Evolutionary conservation across 1,140 invertebrate genomes (phyloP), one percentile per base, ranked within the genome.

Genomic region (Hypothenemus hampei): DNA sequence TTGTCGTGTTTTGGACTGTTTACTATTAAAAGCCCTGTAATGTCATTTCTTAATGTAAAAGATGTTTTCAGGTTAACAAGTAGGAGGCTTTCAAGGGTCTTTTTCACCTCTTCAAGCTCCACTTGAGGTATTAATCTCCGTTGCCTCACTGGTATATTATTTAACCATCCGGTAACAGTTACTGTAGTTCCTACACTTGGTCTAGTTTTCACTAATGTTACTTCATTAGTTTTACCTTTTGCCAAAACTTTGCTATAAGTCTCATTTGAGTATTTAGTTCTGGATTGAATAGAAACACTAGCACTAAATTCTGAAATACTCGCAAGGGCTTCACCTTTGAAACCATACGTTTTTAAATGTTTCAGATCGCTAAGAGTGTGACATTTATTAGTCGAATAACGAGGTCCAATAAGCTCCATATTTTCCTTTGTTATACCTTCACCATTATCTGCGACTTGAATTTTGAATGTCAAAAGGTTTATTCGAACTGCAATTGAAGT

Each of bases 361-460:
- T 73, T 70, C 5, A 82, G 66, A 44, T 79, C 75, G 41, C 66
- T 58, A 1, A 79, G 47, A 47, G 70, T 65, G 41, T 75, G 65
- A 63, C 77, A 81, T 70, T 84, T 85, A 65, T 80, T 85, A 1
- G 83, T 84, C 26, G 74, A 68, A 67, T 84, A 78, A 58, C 78
- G 78, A 57, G 71, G 65, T 24, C 80, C 83, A 36, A 84, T 55
- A 15, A 73, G 46, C 23, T 75, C 59, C 57, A 84, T 67, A 63
- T 84, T 74, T 26, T 66, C 55, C 46, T 66, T 57, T 7, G 63
- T 54, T 22, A 86, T 78, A 18, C 83, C 83, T 57, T 48, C 41
- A 3, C 83, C 83, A 74, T 86, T 84, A 60, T 86, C 83, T 33
- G 84, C 73, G 7, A 85, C 79, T 73, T 84, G 81, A 50, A 86